phyloP scores from a whole-genome alignment of 2,113 vertebrate genomes.

The Micronycteris hirsuta region DNA sequence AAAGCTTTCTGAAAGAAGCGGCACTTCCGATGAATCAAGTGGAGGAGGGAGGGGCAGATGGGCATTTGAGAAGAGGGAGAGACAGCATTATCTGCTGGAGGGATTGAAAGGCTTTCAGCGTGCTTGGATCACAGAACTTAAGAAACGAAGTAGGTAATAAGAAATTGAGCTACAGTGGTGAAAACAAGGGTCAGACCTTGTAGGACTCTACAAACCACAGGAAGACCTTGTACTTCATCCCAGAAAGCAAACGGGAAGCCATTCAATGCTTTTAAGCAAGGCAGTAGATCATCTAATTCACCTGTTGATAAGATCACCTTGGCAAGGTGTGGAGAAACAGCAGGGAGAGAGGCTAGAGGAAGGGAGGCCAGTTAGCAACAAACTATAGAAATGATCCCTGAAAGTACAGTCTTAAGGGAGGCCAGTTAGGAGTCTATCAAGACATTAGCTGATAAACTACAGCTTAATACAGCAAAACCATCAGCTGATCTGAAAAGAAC shows the following conservation, averaged over 20 bases:
- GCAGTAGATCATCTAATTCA: background rate
- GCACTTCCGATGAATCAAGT: background rate
- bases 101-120: background rate
- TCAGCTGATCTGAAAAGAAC: background rate
- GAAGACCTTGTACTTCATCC: background rate
- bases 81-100: background rate
- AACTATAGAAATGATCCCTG: too few relatives aligned
- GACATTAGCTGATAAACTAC: background rate
- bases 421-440: background rate
- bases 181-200: background rate
- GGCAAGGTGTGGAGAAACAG: background rate
- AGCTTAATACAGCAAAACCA: background rate
- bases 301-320: conserved; percentile 6
- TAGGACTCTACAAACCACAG: background rate
- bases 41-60: background rate
- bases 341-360: background rate
- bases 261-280: background rate
- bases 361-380: background rate
- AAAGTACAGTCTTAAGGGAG: too few relatives aligned
- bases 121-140: background rate
- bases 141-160: background rate
- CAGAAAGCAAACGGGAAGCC: background rate
- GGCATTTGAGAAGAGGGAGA: background rate
- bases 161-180: background rate
- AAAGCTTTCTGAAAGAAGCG: background rate